Conservation (phyloP, 2,797 vertebrate species). For the Hydrophis major region DNA sequence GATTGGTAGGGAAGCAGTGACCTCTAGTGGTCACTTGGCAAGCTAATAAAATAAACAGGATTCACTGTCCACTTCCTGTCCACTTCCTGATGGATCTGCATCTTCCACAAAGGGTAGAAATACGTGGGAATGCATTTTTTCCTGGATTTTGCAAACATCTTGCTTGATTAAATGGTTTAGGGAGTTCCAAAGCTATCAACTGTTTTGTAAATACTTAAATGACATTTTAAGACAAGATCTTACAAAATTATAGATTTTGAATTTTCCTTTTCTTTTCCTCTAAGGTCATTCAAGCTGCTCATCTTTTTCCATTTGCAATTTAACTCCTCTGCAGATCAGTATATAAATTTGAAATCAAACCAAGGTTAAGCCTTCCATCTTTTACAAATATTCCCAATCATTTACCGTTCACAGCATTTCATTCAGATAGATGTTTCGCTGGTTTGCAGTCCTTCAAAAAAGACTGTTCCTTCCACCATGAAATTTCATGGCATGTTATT, state of each 20-base stretch:
- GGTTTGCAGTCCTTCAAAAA: background rate
- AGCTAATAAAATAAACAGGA: background rate
- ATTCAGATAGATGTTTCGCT: background rate
- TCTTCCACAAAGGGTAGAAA: background rate
- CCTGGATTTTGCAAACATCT: background rate
- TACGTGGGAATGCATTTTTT: background rate
- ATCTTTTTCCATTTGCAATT: background rate
- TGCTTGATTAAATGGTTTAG: background rate
- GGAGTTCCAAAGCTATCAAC: background rate
- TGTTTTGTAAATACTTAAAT: background rate
- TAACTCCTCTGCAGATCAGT: background rate
- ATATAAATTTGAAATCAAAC: background rate
- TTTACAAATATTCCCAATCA: background rate
- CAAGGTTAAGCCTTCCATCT: background rate
- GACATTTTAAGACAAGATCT: background rate
- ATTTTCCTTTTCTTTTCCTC: background rate
- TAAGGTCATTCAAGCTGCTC: background rate
- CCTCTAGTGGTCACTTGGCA: conserved; percentile 20
- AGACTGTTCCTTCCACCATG: background rate
- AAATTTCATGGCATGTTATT: background rate
- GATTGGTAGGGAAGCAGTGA: conserved; percentile 7
- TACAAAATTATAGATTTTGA: background rate
- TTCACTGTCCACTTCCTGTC: background rate
- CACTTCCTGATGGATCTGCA: background rate
- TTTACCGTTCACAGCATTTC: background rate